Base-by-base conservation (phyloP, 2,113 vertebrate species). In the Mastomys coucha region DNA sequence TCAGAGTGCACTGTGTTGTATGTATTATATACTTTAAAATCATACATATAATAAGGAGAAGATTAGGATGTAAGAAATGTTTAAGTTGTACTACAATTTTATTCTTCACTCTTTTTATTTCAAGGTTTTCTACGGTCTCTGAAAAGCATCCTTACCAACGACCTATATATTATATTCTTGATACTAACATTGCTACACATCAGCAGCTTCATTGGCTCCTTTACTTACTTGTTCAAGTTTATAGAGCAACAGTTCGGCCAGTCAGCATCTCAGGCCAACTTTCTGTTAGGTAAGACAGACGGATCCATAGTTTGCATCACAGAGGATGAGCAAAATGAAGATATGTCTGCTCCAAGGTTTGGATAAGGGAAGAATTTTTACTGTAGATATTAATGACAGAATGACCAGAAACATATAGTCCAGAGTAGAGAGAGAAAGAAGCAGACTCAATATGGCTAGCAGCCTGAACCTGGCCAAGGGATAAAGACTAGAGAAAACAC, bases 181-280 rank as follows among this genome's bases (percentile, higher is more conserved):
- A 97, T 98, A 95, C 94, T 97, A 72, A 98, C 95, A 69, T 91
- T 99, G 96, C 93, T 99, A 69, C 98, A 99, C 31, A 94, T 98
- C 96, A 99, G 97, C 96, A 96, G 98, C 65, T 98, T 99, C 72
- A 98, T 99, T 28, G 99, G 99, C 58, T 93, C 97, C 72, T 24
- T 99, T 10, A 99, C 99, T 88, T 99, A 99, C 78, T 82, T 99
- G 94, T 98, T 99, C 94, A 99, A 99, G 97, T 99, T 99, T 89
- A 96, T 99, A 97, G 99, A 99, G 77, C 99, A 99, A n/a, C 99
- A 99, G 91, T 99, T 99, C 95, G 99, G 99, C 49, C 98, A 98
- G 82, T 98, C 99, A 39, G 95, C 99, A 76, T 99, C 99, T 56
- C 99, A 98, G 92, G 98, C 99, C 39, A 99, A 99, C 98, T 98